Base-by-base conservation (phyloP, 2,888 invertebrate genomes). In the Neoascia interrupta region DNA sequence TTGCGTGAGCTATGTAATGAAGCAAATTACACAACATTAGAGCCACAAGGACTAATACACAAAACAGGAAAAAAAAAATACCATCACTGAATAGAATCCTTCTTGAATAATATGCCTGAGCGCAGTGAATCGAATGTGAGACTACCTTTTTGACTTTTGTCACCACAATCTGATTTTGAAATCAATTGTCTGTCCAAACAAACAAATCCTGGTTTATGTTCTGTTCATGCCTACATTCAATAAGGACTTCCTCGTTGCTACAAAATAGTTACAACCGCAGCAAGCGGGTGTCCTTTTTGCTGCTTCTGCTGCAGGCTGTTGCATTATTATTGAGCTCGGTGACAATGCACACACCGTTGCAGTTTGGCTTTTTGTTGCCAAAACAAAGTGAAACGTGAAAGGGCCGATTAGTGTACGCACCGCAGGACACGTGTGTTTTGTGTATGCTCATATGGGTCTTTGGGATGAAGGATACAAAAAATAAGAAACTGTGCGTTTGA, bases 1-100 rank as follows among this genome's bases (percentile, higher is more conserved):
- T 79, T 68, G 15, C 43, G 31, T 53, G 72, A 66, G 66, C 68
- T n/a, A n/a, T 70, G 79, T 79, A 79, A 79, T 79, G 73, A 79
- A 79, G 54, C 66, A 66, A 79, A 79, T 79, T 79, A 79, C 73
- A 79, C 73, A 73, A 73, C 66, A 79, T 73, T 73, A 79, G n/a
- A n/a, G 66, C 61, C 66, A 54, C 53, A 70, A 58, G 66, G 54
- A 79, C n/a, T n/a, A n/a, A n/a, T n/a, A n/a, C n/a, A n/a, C n/a
- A n/a, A n/a, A n/a, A n/a, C n/a, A n/a, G n/a, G n/a, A n/a, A n/a
- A n/a, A n/a, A n/a, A n/a, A n/a, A n/a, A n/a, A n/a, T 51, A 41
- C 49, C 13, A 6, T 34, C 5, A 49, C 4, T 11, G 18, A 37
- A 0, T 15, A 10, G 23, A 16, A 26, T 11, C 8, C 13, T 34